Percentiles rank a stretch among this genome's conserved stretches.
Conservation (phyloP, 2,113 vertebrate species). For the Orycteropus afer region DNA sequence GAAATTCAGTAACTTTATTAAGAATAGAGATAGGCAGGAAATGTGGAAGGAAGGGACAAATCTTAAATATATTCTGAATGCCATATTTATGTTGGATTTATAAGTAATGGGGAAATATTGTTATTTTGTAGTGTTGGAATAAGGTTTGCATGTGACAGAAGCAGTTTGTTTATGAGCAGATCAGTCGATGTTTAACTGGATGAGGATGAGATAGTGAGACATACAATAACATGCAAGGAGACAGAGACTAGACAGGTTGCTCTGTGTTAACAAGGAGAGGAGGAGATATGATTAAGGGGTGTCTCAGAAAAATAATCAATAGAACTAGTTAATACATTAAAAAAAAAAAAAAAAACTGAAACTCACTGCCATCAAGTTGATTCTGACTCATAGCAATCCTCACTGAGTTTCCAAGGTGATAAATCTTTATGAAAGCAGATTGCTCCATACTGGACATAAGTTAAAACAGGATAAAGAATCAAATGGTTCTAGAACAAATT, state of each 20-base stretch:
- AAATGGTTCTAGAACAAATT: neutral
- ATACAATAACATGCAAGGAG: neutral
- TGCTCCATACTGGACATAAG: neutral
- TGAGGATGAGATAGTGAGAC: neutral
- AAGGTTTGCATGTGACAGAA: neutral
- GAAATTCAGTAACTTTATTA: neutral
- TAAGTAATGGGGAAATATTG: neutral
- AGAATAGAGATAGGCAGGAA: neutral
- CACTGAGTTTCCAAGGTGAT: too few species aligned
- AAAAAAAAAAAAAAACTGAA: too few species aligned
- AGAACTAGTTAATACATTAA: neutral
- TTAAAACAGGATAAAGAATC: neutral
- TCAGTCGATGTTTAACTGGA: neutral
- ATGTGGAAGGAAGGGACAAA: neutral
- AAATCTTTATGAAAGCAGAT: too few species aligned
- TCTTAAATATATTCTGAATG: neutral
- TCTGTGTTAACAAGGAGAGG: neutral
- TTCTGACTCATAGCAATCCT: too few species aligned
- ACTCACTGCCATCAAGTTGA: too few species aligned
- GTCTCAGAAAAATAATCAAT: neutral
- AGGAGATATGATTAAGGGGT: neutral
- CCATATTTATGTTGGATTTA: neutral
- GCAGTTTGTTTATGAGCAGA: neutral
- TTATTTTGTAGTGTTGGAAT: neutral
- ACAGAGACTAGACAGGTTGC: neutral